Evolutionary conservation across 1,140 invertebrate genomes (phyloP), one percentile per base, ranked within the genome.

Genomic region (Cylas formicarius): DNA sequence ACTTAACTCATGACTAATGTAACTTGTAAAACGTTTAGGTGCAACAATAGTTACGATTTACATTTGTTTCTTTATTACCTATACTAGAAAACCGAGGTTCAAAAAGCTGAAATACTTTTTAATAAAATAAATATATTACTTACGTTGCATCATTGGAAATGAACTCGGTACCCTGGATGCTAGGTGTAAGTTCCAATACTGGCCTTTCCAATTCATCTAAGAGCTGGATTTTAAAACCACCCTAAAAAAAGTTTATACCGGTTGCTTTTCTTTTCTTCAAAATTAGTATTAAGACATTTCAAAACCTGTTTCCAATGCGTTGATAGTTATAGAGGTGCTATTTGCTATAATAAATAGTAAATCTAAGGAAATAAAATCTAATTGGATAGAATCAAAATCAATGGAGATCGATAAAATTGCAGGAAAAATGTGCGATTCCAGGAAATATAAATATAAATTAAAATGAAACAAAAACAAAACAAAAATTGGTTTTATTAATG

Each of bases 161-260:
- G 63, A 86, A 93, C 58, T 87, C 82, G 0, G 82, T 82, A 35
- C 80, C 78, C 48, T 76, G 75, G 0, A 82, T 82, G 42, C 82
- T 77, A 4, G 90, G 87, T 3, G 88, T 91, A 44, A 93, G 70
- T 59, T 92, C 85, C 45, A 90, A 68, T 8, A 91, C 73, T 31
- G 84, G 84, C 50, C 86, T 73, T 55, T 91, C 86, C 53, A 88
- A 70, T 37, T 73, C 70, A 62, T 92, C 86, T 46, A 94, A 67
- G 37, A 94, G 72, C 68, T 91, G 84, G 33, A 94, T 65, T 58
- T 81, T 81, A 62, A 83, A 92, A 17, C 90, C 90, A 51, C 89
- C 90, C 87, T 93, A 66, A 52, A 78, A 76, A 63, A 58, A 50
- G 61, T 27, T 43, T 31, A 14, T 9, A 27, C 33, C 10, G 21